Base-by-base conservation (phyloP, 1,140 invertebrate genomes). In the Philotrypesis tridentata region DNA sequence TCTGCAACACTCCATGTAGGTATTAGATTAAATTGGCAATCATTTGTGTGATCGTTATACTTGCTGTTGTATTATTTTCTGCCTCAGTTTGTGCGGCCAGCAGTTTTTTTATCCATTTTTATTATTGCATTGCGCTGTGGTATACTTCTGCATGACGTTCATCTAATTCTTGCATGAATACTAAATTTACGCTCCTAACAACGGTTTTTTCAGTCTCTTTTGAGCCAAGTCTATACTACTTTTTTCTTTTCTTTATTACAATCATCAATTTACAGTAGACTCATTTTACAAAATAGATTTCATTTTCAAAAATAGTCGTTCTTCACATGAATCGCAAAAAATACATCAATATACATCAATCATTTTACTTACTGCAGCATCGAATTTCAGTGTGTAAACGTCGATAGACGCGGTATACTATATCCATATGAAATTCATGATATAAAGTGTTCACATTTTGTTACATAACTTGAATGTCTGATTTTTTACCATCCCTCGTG, bases 41-140 rank as follows among this genome's bases (percentile, higher is more conserved):
- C 31, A 61, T 76, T 70, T 76, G 29, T 71, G 43, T 76, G 55
- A 70, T 72, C 48, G 73, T 37, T 37, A 71, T 68, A 78, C 63
- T 73, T 74, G 82, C 79, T 85, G 84, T 27, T 83, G 55, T 85
- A 73, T 40, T 40, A 5, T 71, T 79, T 83, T 12, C 8, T 79
- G 55, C 79, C 77, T 82, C 86, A 85, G 84, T 87, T 87, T 80
- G 85, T 88, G 84, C 86, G 86, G 1, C 14, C 14, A 88, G 87
- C 88, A 87, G 85, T 89, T 87, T 86, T 86, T 37, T 86, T 87
- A 86, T 86, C 82, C 79, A 72, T 78, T 80, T 77, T 65, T 76
- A 48, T 25, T n/a, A 78, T 43, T 63, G 74, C 60, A 77, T 77
- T 82, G 65, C 40, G 73, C 67, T 82, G 65, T 82, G 33, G 80